These are phyloP conservation scores for Anguilla megastoma DNA, from an alignment of 2,797 vertebrate genomes.

Conservation along the genomic window DNA sequence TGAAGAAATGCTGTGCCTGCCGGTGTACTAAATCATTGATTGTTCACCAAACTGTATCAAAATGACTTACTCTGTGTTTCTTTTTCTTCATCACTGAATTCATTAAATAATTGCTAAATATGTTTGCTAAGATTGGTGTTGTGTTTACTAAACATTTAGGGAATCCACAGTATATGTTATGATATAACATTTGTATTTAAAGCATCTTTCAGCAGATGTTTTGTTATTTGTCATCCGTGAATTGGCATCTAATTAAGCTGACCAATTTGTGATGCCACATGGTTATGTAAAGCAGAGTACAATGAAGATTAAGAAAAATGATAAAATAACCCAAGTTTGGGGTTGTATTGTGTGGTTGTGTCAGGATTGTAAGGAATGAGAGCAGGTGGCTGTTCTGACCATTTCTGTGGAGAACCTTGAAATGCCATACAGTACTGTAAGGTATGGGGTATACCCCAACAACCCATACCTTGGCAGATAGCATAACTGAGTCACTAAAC, in stretches of 20 bases:
- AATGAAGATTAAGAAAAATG: neutral
- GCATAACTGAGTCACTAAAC: neutral
- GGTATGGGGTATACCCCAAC: neutral
- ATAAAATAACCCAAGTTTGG: neutral
- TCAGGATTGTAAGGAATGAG: neutral
- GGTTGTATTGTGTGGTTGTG: neutral
- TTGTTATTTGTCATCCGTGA: neutral
- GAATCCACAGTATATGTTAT: no score
- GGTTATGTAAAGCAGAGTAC: neutral
- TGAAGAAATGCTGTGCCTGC: neutral
- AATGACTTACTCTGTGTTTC: no score
- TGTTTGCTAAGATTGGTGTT: neutral
- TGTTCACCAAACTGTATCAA: no score
- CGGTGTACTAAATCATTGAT: neutral
- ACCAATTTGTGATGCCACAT: neutral
- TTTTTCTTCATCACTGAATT: neutral
- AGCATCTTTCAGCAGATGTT: no score
- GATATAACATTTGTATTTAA: no score
- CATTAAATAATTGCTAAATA: neutral
- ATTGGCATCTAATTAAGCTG: neutral
- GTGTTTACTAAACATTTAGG: neutral
- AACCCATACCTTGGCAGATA: neutral
- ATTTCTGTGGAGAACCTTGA: neutral
- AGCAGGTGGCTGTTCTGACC: neutral
- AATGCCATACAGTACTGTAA: neutral